Base-by-base conservation (phyloP, 2,113 vertebrate species). In the Glaucidium brasilianum region DNA sequence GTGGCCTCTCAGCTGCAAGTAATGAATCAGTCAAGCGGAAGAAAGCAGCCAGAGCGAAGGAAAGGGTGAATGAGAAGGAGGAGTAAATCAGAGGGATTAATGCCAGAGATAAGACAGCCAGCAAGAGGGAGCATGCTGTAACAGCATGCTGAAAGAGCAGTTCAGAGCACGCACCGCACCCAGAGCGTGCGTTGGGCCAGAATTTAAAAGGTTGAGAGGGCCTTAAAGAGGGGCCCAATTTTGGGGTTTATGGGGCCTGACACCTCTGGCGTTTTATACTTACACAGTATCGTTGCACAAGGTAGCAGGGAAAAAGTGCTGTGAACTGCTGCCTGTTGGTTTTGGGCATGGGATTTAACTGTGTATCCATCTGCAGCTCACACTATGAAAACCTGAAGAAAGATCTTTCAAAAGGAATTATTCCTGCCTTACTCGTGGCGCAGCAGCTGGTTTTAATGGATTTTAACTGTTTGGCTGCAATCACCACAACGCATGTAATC, bases 381-480 rank as follows among this genome's bases (percentile, higher is more conserved):
- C 47, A 55, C 11, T 11, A 80, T 5, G 32, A 88, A 89, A 89
- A 71, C 47, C 50, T 71, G 79, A 83, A 87, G 43, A 76, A 74
- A 62, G 64, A 18, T 49, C 60, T 87, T 89, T 53, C 56, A 84
- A 21, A 34, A 81, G 26, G 66, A 95, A 64, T 90, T 59, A 68
- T 29, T 81, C n/a, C 56, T 92, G 64, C 52, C 56, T 77, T 77
- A 56, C 60, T 84, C 69, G 56, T 45, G 52, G 56, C 66, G 87
- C 15, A 64, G 80, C 84, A 95, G 60, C 91, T 94, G 73, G 43
- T 78, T 96, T 87, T 91, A 86, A 95, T 95, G 83, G 85, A 77
- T 92, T 89, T 88, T 84, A 86, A 86, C 91, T 84, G 64, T 74
- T 91, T 86, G 68, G 68, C 76, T 87, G 73, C 77, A 45, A 49